phyloP scores from a whole-genome alignment of 1,140 invertebrate genomes.

The Drosophila gunungcola region DNA sequence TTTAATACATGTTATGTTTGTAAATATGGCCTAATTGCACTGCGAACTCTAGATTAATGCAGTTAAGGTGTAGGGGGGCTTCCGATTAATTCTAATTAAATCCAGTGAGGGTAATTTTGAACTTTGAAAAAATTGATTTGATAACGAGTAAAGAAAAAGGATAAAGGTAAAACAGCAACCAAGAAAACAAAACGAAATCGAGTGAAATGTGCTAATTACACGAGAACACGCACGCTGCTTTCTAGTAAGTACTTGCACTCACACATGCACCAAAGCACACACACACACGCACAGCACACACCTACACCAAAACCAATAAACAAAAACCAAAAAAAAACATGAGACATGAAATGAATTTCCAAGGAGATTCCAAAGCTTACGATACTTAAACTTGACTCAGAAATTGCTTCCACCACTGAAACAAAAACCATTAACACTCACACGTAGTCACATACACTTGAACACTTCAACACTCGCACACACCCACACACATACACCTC shows the following conservation, averaged over 20 bases:
- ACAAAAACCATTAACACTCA: constrained; percentile 34
- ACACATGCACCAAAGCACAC: constrained; percentile 17
- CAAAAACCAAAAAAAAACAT: neutral
- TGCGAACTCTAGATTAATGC: constrained; percentile 1
- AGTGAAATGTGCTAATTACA: constrained; percentile 63
- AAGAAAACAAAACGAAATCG: constrained; percentile 44
- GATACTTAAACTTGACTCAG: constrained; percentile 45
- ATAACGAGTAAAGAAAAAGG: constrained; percentile 11
- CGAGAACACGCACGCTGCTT: constrained; percentile 55
- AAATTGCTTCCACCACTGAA: constrained; percentile 22
- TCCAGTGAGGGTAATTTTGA: constrained; percentile 17
- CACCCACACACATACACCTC: constrained; percentile 38
- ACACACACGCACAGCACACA: constrained; percentile 9
- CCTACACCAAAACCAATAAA: neutral
- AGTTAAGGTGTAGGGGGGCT: neutral
- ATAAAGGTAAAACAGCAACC: constrained; percentile 34
- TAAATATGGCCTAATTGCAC: constrained; percentile 5
- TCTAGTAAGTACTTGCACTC: constrained; percentile 55
- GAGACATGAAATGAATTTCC: constrained; percentile 7
- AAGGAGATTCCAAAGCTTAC: constrained; percentile 15
- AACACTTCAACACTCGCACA: constrained; percentile 27
- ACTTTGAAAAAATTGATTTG: constrained; percentile 42
- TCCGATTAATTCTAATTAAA: neutral
- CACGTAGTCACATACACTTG: constrained; percentile 13
- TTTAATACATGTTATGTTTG: constrained; percentile 8